Evolutionary conservation across 2,888 invertebrate species (phyloP).

Genomic region (Ectemnius continuus): DNA sequence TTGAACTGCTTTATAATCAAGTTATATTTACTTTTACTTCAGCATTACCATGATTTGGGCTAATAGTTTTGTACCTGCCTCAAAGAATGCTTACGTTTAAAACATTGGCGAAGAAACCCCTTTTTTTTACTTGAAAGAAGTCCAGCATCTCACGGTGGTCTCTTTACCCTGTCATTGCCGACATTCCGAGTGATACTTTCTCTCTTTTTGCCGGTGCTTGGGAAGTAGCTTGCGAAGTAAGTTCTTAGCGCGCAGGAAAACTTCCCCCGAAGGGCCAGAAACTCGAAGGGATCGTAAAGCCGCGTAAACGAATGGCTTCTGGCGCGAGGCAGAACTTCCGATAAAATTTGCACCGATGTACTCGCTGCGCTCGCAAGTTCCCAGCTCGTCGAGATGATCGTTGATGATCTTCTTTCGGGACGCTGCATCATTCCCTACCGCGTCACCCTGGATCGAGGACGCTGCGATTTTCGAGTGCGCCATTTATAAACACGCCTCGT

Average conservation of each 20-base stretch:
- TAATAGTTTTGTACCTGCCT: too few species aligned
- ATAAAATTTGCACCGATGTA: slow-evolving; percentile 35
- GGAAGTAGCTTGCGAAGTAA: slow-evolving; percentile 9
- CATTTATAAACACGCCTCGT: slow-evolving; percentile 61
- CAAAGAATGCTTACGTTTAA: too few species aligned
- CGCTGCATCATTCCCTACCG: too few species aligned
- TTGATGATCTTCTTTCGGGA: slow-evolving; percentile 28
- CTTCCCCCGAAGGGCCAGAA: background rate
- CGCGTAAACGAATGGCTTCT: slow-evolving; percentile 36
- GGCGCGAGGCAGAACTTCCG: slow-evolving; percentile 26
- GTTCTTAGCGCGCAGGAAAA: background rate
- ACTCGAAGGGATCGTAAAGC: slow-evolving; percentile 35
- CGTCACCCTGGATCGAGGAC: too few species aligned
- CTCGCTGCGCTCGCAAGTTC: slow-evolving; percentile 26
- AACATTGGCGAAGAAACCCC: too few species aligned
- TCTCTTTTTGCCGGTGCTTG: background rate
- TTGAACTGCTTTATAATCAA: too few species aligned
- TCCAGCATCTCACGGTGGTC: too few species aligned
- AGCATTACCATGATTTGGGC: too few species aligned
- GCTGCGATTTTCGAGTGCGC: slow-evolving; percentile 47
- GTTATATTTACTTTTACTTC: too few species aligned
- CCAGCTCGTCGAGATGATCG: slow-evolving; percentile 26
- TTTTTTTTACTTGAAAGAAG: too few species aligned
- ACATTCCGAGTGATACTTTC: slow-evolving; percentile 13
- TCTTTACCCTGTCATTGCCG: background rate